Evolutionary conservation across 2,113 vertebrate species (phyloP).

Genomic region (Eurystomus gularis): DNA sequence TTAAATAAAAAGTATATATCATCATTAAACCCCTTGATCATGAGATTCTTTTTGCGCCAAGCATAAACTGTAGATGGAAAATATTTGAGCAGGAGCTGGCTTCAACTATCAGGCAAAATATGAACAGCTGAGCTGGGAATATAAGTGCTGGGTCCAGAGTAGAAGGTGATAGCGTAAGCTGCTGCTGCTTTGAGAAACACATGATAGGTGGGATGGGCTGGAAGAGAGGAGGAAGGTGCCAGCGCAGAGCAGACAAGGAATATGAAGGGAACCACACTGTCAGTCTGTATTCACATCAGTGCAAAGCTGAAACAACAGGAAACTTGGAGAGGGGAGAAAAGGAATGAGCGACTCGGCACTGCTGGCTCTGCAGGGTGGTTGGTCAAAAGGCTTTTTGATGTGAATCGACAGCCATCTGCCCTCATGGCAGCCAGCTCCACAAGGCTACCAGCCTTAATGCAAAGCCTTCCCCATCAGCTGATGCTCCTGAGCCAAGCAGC

Average conservation of each 20-base stretch:
- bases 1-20: not conserved
- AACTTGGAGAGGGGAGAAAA: not conserved
- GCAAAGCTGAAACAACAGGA: slow-evolving; percentile 16
- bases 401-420: not conserved
- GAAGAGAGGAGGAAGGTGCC: not conserved
- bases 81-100: slow-evolving; percentile 30
- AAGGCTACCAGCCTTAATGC: not conserved
- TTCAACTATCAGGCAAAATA: not conserved
- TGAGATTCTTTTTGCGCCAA: slow-evolving; percentile 19
- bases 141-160: not conserved
- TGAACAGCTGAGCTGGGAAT: slow-evolving; percentile 33
- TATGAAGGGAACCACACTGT: not conserved
- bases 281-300: not conserved
- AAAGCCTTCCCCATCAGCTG: not conserved
- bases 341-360: not conserved
- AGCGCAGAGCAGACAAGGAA: not conserved
- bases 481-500: not conserved
- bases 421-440: not conserved
- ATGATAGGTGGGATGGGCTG: not conserved
- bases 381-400: not conserved
- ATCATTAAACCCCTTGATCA: not conserved
- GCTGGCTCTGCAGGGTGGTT: not conserved
- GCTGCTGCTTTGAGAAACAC: not conserved
- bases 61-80: slow-evolving; percentile 54
- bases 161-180: not conserved